A percentile compares a stretch with the other conserved stretches of the same genome.
phyloP scores from a whole-genome alignment of 1,140 invertebrate species.

The Drosophila willistoni region DNA sequence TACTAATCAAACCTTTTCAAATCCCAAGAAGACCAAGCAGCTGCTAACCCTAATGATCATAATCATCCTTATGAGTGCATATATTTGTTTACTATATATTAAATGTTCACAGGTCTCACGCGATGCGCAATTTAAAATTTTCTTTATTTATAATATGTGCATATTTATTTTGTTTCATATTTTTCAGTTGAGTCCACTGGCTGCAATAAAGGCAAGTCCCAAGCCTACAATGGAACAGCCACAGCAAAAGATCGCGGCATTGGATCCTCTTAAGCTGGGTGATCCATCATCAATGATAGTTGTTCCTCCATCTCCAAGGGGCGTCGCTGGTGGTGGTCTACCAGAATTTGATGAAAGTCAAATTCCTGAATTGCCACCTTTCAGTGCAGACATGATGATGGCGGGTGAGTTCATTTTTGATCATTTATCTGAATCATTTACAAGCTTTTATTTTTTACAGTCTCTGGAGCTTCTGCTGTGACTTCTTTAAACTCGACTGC shows the following conservation, averaged over 20 bases:
- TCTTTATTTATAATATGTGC: constrained; percentile 1
- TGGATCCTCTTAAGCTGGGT: constrained; percentile 27
- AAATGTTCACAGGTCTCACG: constrained; percentile 49
- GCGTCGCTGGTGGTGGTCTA: constrained; percentile 25
- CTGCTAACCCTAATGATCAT: constrained; percentile 31
- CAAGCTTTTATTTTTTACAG: constrained; percentile 10
- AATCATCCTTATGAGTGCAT: constrained; percentile 40
- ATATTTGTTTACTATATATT: constrained; percentile 53
- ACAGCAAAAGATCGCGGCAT: constrained; percentile 35
- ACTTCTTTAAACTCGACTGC: neutral
- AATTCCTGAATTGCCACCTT: constrained; percentile 56
- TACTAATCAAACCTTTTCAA: neutral
- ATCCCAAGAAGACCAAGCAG: constrained; percentile 31
- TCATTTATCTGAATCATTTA: neutral
- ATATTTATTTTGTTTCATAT: constrained; percentile 1
- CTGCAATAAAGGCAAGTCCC: constrained; percentile 50
- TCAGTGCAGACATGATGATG: constrained; percentile 42
- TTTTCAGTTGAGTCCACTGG: constrained; percentile 62
- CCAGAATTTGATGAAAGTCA: constrained; percentile 65
- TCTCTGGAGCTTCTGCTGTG: constrained; percentile 3
- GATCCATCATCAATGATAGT: neutral
- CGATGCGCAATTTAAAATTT: constrained; percentile 48
- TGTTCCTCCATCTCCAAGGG: neutral
- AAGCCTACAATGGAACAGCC: constrained; percentile 49
- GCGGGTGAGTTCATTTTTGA: constrained; percentile 35